These are phyloP conservation scores for Heterocephalus glaber DNA, from an alignment of 2,113 vertebrate genomes.

Conservation along the genomic window DNA sequence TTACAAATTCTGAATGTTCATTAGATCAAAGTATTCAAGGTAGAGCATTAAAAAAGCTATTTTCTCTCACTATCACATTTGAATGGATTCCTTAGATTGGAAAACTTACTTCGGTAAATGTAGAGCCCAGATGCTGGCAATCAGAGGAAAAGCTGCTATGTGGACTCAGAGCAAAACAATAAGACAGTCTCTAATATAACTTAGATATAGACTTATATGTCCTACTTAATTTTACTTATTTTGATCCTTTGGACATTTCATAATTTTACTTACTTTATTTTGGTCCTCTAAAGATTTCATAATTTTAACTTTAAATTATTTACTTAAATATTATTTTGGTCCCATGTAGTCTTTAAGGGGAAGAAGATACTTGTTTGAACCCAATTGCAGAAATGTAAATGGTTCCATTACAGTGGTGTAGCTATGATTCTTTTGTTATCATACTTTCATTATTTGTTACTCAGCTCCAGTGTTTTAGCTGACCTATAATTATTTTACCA, in stretches of 20 bases:
- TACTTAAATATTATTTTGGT: conserved; percentile 42
- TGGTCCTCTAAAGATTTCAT: background rate
- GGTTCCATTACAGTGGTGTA: background rate
- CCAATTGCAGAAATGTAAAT: background rate
- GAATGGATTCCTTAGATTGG: conserved; percentile 45
- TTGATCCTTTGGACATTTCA: background rate
- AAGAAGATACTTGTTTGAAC: background rate
- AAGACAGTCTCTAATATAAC: background rate
- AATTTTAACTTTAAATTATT: conserved; percentile 37
- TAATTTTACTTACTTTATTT: conserved; percentile 41
- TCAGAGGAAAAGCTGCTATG: conserved; percentile 16
- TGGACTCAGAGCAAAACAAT: background rate
- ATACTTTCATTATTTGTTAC: background rate
- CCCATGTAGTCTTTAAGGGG: background rate
- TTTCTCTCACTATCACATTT: background rate
- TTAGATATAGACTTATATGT: background rate
- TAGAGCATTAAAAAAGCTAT: conserved; percentile 4
- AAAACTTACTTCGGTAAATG: conserved; percentile 51
- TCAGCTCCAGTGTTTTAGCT: background rate
- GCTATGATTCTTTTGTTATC: background rate
- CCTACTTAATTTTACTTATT: background rate
- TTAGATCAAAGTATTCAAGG: background rate
- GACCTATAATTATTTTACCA: background rate
- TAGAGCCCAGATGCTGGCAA: conserved; percentile 36
- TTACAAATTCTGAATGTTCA: background rate